phyloP scores from a whole-genome alignment of 2,113 vertebrate species.

The Siphamia tubifer region DNA sequence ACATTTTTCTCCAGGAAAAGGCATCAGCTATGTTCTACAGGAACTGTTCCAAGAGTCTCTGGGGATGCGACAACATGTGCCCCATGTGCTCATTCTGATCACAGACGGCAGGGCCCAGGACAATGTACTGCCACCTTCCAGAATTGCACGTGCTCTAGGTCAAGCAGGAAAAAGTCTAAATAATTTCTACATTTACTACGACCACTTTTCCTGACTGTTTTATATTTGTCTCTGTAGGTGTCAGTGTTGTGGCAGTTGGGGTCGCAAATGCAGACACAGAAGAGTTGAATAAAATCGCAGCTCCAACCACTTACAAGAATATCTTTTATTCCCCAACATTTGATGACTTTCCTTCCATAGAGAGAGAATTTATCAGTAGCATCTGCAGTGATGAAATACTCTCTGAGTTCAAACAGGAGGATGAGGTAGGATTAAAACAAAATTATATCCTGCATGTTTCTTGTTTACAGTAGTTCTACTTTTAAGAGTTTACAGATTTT shows the following conservation, averaged over 20 bases:
- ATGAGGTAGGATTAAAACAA: constrained; percentile 53
- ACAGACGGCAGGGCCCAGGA: constrained; percentile 90
- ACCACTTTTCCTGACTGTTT: neutral
- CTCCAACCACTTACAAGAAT: constrained; percentile 80
- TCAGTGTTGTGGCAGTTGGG: constrained; percentile 84
- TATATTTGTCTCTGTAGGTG: constrained; percentile 69
- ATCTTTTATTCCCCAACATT: constrained; percentile 84
- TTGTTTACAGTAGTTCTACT: neutral
- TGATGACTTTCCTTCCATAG: constrained; percentile 83
- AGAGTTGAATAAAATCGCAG: constrained; percentile 81
- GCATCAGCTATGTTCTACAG: constrained; percentile 83
- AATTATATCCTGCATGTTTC: neutral
- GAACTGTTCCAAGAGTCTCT: constrained; percentile 85
- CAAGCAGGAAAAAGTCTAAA: too few species aligned
- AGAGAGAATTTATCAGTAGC: constrained; percentile 82
- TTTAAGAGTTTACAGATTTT: too few species aligned
- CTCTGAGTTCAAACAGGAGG: constrained; percentile 68
- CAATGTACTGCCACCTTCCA: constrained; percentile 83
- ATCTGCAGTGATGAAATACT: constrained; percentile 80
- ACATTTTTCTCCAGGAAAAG: constrained; percentile 75
- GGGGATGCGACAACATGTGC: constrained; percentile 83
- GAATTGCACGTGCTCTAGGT: constrained; percentile 83
- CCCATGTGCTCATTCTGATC: constrained; percentile 84
- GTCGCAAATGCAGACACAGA: constrained; percentile 82
- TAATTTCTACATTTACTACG: too few species aligned